Percentiles rank a stretch among this genome's conserved stretches.
Conservation (phyloP, 2,797 vertebrate genomes). For the Cuniculus paca region DNA sequence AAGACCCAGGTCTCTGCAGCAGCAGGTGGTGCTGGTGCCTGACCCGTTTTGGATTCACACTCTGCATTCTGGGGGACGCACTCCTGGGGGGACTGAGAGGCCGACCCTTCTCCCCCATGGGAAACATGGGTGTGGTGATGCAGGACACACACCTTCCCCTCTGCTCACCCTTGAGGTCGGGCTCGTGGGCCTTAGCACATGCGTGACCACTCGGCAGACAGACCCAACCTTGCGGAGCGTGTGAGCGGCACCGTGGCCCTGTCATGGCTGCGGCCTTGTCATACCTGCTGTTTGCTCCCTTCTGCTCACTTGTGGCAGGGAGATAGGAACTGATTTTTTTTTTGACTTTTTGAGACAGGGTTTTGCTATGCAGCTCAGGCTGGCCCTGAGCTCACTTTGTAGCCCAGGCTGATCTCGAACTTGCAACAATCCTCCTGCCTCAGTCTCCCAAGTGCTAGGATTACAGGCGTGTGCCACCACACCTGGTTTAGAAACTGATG, state of each 20-base stretch:
- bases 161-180: neutral
- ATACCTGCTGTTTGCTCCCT: neutral
- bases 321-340: no score
- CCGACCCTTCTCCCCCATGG: neutral
- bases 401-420: no score
- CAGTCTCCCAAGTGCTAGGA: no score
- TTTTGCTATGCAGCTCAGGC: no score
- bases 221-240: fast-evolving
- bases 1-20: neutral
- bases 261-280: fast-evolving
- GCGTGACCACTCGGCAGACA: fast-evolving
- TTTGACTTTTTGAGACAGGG: no score
- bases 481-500: no score
- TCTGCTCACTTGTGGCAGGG: neutral
- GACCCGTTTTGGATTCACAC: neutral
- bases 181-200: neutral
- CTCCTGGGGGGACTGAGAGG: neutral
- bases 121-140: neutral
- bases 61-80: neutral
- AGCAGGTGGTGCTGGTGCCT: neutral
- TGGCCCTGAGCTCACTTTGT: no score
- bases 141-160: no score
- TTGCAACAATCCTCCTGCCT: no score
- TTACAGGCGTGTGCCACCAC: no score
- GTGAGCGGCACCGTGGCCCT: neutral